Conservation (phyloP, 2,888 invertebrate genomes). For the Timema podura region DNA sequence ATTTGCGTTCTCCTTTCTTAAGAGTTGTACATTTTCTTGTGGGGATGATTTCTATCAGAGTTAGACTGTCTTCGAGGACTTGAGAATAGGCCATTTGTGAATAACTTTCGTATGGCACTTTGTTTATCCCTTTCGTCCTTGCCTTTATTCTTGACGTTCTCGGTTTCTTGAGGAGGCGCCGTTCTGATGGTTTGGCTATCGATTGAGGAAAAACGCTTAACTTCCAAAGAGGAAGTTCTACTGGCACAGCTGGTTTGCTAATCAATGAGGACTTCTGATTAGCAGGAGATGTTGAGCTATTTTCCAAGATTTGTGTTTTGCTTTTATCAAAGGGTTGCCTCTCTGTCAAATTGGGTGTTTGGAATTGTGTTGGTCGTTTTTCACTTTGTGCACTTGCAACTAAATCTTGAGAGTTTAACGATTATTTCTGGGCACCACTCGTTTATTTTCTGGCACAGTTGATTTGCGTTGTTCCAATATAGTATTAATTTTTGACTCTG, state of each 20-base stretch:
- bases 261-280: not conserved
- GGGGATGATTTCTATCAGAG: not conserved
- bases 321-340: too few relatives aligned
- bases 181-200: conserved; percentile 11
- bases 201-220: not conserved
- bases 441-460: too few relatives aligned
- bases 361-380: too few relatives aligned
- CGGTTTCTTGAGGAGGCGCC: conserved; percentile 11
- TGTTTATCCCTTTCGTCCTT: conserved; percentile 18
- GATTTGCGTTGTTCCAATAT: too few relatives aligned
- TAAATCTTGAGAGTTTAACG: too few relatives aligned
- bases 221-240: conserved; percentile 11
- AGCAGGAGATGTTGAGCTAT: not conserved
- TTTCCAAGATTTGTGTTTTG: too few relatives aligned
- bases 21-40: not conserved
- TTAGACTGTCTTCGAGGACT: conserved; percentile 4
- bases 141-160: not conserved
- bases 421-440: too few relatives aligned
- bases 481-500: too few relatives aligned
- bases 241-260: not conserved
- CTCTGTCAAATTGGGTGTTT: too few relatives aligned
- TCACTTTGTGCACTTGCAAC: too few relatives aligned
- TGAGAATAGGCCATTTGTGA: conserved; percentile 13
- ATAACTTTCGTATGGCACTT: conserved; percentile 14
- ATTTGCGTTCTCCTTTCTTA: conserved; percentile 8